phyloP scores from a whole-genome alignment of 2,888 invertebrate genomes.

The Beris morrisii region DNA sequence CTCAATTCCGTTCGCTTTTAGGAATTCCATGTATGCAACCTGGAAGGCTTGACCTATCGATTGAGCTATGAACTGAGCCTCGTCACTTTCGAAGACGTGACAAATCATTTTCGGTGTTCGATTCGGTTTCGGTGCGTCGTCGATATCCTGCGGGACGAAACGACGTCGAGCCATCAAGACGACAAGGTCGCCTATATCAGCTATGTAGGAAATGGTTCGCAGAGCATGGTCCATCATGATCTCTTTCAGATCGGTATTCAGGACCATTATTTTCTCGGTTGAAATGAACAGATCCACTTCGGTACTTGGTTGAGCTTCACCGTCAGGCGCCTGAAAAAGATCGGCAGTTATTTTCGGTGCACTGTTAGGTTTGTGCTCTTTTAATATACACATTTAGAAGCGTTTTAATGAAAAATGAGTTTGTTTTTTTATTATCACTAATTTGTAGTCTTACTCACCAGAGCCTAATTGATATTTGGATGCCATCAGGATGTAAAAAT shows the following conservation, averaged over 20 bases:
- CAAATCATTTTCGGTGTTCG: slow-evolving; percentile 98
- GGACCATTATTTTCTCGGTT: slow-evolving; percentile 99
- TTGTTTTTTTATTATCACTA: not conserved
- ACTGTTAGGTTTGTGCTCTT: not conserved
- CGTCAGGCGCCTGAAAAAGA: slow-evolving; percentile 83
- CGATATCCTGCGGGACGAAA: slow-evolving; percentile 85
- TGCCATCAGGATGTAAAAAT: slow-evolving; percentile 4
- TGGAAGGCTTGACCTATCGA: slow-evolving; percentile 99
- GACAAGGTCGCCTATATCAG: slow-evolving; percentile 97
- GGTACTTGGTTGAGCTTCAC: slow-evolving; percentile 97
- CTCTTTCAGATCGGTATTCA: slow-evolving; percentile 98
- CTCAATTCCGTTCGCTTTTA: slow-evolving; percentile 99
- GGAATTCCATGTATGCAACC: slow-evolving; percentile 99
- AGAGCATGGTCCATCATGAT: slow-evolving; percentile 99
- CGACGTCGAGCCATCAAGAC: slow-evolving; percentile 97
- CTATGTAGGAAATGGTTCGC: slow-evolving; percentile 97
- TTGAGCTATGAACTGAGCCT: slow-evolving; percentile 99
- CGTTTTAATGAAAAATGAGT: not conserved
- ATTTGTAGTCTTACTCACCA: slow-evolving; percentile 26
- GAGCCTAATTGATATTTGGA: slow-evolving; percentile 17
- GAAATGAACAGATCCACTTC: slow-evolving; percentile 99
- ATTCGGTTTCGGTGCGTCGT: slow-evolving; percentile 68
- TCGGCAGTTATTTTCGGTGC: not conserved
- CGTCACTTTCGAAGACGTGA: slow-evolving; percentile 99
- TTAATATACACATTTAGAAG: not conserved